These are phyloP conservation scores for Portevinia maculata DNA, from an alignment of 2,888 invertebrate species.

Conservation along the genomic window DNA sequence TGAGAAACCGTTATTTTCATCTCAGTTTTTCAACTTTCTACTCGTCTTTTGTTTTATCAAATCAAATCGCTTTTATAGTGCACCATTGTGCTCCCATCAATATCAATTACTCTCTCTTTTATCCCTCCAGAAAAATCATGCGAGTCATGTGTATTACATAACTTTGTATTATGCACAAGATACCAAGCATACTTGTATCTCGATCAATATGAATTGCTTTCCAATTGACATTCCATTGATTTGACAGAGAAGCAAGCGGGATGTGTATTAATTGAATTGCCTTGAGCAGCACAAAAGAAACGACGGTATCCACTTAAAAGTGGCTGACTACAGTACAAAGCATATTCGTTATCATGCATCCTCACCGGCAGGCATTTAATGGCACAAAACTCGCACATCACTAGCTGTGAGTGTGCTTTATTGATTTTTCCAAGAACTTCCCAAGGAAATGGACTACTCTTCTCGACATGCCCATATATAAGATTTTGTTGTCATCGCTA, in stretches of 20 bases:
- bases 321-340: conserved; percentile 33
- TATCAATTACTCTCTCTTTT: conserved; percentile 54
- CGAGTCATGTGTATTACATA: conserved; percentile 50
- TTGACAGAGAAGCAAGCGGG: conserved; percentile 34
- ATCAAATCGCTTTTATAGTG: neutral
- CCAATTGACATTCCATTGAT: conserved; percentile 62
- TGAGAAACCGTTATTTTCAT: neutral
- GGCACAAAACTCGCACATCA: too few species aligned
- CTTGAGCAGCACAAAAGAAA: conserved; percentile 9
- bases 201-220: conserved; percentile 73
- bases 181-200: conserved; percentile 40
- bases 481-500: conserved; percentile 45
- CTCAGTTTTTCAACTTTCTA: neutral
- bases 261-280: conserved; percentile 65
- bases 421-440: conserved; percentile 38
- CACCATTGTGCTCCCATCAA: conserved; percentile 40
- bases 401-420: neutral
- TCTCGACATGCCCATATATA: conserved; percentile 33
- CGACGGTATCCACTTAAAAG: neutral
- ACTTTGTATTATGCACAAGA: conserved; percentile 40
- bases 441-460: conserved; percentile 39
- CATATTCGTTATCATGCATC: conserved; percentile 19
- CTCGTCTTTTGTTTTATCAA: neutral
- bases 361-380: conserved; percentile 22
- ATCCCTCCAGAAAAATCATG: conserved; percentile 21